These are phyloP conservation scores for Cynopterus sphinx DNA, from an alignment of 2,797 vertebrate species.

Conservation along the genomic window DNA sequence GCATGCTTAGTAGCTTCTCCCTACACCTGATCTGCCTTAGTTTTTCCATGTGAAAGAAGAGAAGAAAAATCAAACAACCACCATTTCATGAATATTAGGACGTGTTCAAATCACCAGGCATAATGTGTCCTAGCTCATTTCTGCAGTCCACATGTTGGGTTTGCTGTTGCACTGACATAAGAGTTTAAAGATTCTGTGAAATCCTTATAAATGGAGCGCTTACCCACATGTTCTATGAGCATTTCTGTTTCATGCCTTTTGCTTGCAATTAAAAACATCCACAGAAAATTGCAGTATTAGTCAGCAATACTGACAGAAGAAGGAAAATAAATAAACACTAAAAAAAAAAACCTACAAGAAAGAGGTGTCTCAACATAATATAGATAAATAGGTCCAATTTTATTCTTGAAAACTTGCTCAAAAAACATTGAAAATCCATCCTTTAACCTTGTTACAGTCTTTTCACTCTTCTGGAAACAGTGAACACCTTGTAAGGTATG, in stretches of 20 bases:
- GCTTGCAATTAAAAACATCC: conserved; percentile 38
- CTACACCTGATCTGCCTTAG: background rate
- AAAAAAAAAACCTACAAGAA: background rate
- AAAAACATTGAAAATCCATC: conserved; percentile 33
- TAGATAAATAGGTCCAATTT: conserved; percentile 40
- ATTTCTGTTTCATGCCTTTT: background rate
- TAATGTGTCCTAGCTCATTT: background rate
- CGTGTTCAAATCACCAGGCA: background rate
- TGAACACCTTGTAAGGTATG: background rate
- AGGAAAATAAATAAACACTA: background rate
- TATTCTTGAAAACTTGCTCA: conserved; percentile 28
- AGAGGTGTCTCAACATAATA: conserved; percentile 2
- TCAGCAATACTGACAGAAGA: background rate
- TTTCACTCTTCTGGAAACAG: background rate
- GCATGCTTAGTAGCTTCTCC: background rate
- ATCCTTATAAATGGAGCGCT: background rate
- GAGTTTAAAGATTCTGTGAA: background rate
- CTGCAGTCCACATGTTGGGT: background rate
- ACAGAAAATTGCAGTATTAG: conserved; percentile 18
- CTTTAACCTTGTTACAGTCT: conserved; percentile 26
- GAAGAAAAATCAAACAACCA: background rate
- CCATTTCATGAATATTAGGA: background rate
- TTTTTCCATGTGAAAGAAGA: background rate
- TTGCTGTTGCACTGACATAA: background rate
- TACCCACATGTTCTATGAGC: background rate